These are phyloP conservation scores for Anas platyrhynchos DNA, from an alignment of 2,113 vertebrate genomes.

Conservation along the genomic window DNA sequence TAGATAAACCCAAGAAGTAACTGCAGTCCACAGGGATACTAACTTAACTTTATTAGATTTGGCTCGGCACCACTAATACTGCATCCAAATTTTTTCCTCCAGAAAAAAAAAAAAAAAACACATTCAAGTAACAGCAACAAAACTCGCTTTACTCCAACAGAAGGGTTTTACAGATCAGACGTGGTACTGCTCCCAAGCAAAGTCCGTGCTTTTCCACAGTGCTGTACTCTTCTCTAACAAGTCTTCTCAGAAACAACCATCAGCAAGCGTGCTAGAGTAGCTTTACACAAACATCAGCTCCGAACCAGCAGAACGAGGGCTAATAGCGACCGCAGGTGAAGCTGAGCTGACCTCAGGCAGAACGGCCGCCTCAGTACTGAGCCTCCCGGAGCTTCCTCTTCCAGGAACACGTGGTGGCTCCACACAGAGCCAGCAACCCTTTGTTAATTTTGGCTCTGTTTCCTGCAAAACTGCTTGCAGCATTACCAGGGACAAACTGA, in stretches of 20 bases:
- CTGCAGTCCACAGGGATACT: neutral
- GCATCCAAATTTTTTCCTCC: neutral
- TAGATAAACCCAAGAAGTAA: neutral
- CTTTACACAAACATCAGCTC: neutral
- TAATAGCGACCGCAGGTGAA: neutral
- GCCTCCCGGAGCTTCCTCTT: neutral
- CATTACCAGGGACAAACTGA: neutral
- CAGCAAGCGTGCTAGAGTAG: neutral
- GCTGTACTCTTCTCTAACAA: neutral
- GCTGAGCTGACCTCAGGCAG: neutral
- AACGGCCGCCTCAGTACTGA: accelerated
- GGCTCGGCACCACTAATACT: neutral
- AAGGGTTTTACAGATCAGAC: neutral
- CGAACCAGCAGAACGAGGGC: neutral
- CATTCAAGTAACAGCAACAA: neutral
- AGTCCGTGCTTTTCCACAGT: accelerated
- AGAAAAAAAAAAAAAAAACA: neutral
- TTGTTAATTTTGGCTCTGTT: neutral
- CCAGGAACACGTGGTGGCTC: neutral
- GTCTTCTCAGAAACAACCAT: neutral
- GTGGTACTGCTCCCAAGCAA: neutral
- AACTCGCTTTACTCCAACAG: neutral
- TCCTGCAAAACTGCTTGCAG: neutral
- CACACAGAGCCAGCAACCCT: neutral
- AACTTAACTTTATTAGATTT: neutral